Evolutionary conservation across 2,113 vertebrate species (phyloP).

Genomic region (Eulemur macaco): DNA sequence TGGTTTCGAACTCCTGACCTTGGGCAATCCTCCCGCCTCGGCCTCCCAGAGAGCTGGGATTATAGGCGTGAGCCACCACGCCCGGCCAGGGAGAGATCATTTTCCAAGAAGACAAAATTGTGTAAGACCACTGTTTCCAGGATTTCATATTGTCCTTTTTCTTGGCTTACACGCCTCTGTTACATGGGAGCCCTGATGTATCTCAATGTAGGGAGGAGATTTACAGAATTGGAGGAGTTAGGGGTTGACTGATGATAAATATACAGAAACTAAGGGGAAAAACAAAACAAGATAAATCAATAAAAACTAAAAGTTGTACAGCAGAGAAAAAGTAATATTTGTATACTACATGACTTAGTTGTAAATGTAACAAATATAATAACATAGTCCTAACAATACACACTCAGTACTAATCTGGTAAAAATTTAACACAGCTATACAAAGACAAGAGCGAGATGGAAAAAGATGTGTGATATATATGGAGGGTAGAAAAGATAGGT

Average conservation of each 20-base stretch:
- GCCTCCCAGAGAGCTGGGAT: too few relatives aligned
- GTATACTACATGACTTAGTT: neutral
- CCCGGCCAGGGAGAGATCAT: neutral
- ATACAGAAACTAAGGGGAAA: neutral
- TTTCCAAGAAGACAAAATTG: neutral
- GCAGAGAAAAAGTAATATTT: neutral
- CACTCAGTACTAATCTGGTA: neutral
- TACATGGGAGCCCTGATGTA: neutral
- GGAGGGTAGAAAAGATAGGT: neutral
- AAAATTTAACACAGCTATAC: neutral
- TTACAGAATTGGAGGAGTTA: neutral
- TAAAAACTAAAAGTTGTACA: neutral
- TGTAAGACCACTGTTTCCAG: neutral
- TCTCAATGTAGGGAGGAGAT: neutral
- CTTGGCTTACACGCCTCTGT: neutral
- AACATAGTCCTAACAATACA: neutral
- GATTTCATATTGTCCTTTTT: neutral
- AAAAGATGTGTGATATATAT: neutral
- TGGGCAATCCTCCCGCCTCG: too few relatives aligned
- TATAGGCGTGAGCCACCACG: too few relatives aligned
- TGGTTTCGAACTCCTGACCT: too few relatives aligned
- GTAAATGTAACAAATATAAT: too few relatives aligned
- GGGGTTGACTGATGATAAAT: neutral
- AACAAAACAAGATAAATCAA: neutral
- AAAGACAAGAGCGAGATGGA: neutral